These are phyloP conservation scores for Geopemphigus sp. DNA, from an alignment of 1,140 invertebrate genomes.

Conservation along the genomic window DNA sequence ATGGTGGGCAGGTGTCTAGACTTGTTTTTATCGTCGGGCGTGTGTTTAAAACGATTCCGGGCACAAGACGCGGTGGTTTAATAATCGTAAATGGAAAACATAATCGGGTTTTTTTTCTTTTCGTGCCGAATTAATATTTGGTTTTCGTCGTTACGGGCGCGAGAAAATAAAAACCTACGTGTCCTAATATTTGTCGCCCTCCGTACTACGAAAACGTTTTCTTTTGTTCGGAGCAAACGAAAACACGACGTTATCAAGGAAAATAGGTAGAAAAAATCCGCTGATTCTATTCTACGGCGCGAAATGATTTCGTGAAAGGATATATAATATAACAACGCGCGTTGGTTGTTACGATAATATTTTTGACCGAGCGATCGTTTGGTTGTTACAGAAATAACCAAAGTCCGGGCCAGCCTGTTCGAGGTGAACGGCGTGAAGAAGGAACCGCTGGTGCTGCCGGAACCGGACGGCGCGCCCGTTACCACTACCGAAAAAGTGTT, in stretches of 20 bases:
- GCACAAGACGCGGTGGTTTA: too few species aligned
- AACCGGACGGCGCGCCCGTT: slow-evolving; percentile 84
- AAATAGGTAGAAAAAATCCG: too few species aligned
- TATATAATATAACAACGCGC: too few species aligned
- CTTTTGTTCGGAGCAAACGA: not conserved
- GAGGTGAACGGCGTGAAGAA: slow-evolving; percentile 96
- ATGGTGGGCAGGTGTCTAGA: not conserved
- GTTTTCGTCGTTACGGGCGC: not conserved
- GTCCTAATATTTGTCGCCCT: not conserved
- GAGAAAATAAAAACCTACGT: not conserved
- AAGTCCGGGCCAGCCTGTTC: slow-evolving; percentile 94
- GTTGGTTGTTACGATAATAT: too few species aligned
- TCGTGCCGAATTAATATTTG: not conserved
- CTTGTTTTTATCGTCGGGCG: not conserved
- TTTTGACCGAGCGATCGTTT: slow-evolving; percentile 53
- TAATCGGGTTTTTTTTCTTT: not conserved
- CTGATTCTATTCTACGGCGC: too few species aligned
- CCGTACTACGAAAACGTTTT: not conserved
- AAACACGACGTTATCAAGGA: too few species aligned
- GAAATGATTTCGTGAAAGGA: too few species aligned
- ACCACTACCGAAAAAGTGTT: slow-evolving; percentile 98
- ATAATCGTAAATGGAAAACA: not conserved
- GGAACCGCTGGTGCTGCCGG: slow-evolving; percentile 88
- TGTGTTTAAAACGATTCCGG: not conserved
- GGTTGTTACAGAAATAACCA: slow-evolving; percentile 93